Evolutionary conservation across 2,888 invertebrate species (phyloP).

Genomic region (Sesia apiformis): DNA sequence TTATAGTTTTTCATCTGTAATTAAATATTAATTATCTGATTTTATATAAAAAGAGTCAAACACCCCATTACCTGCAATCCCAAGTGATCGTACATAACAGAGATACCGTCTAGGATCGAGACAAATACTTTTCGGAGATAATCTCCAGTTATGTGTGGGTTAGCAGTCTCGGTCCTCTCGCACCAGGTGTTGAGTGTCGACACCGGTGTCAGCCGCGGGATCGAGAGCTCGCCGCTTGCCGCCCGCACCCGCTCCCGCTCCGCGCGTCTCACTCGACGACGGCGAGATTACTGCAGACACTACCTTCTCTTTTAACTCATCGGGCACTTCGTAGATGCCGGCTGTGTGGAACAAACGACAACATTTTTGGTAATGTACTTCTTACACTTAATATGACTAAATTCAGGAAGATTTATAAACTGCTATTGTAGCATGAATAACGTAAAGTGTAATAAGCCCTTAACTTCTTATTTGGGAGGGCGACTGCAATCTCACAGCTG

Average conservation of each 20-base stretch:
- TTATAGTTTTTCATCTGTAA: background rate
- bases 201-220: conserved; percentile 90
- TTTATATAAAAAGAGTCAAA: conserved; percentile 1
- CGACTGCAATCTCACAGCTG: too few relatives aligned
- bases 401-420: too few relatives aligned
- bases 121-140: background rate
- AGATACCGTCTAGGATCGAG: background rate
- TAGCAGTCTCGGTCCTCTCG: conserved; percentile 84
- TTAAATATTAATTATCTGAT: background rate
- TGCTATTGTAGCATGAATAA: too few relatives aligned
- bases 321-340: conserved; percentile 89
- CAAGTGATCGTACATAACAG: conserved; percentile 2
- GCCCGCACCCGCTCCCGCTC: conserved; percentile 73
- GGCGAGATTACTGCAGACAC: conserved; percentile 86
- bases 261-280: conserved; percentile 86
- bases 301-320: conserved; percentile 81
- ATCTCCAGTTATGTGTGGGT: conserved; percentile 9
- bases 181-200: conserved; percentile 92
- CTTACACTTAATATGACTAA: too few relatives aligned
- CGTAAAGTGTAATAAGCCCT: too few relatives aligned
- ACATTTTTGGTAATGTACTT: background rate
- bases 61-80: background rate
- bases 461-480: too few relatives aligned
- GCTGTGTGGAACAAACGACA: conserved; percentile 21
- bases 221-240: conserved; percentile 85